Conservation (phyloP, 2,113 vertebrate genomes). For the Lamprotornis superbus region DNA sequence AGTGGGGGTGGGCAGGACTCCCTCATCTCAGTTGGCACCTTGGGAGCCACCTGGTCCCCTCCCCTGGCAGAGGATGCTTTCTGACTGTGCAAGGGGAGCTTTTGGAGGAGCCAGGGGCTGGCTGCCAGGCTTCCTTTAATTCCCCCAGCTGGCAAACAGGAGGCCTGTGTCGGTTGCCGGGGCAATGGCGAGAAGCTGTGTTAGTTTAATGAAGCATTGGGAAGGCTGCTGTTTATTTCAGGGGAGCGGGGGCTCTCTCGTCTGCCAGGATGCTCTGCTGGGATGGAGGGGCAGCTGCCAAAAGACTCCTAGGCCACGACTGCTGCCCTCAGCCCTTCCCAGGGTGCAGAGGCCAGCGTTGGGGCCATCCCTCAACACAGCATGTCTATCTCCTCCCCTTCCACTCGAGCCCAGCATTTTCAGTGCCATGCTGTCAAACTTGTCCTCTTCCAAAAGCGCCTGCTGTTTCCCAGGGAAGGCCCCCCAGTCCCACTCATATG, state of each 20-base stretch:
- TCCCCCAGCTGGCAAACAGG: slow-evolving; percentile 65
- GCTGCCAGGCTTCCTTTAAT: slow-evolving; percentile 60
- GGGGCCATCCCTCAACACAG: not conserved
- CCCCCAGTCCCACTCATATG: accelerated
- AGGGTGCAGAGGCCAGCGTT: accelerated
- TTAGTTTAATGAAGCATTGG: slow-evolving; percentile 61
- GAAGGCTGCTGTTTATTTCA: slow-evolving; percentile 48
- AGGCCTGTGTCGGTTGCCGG: slow-evolving; percentile 58
- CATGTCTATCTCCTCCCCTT: not conserved
- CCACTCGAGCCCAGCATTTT: accelerated
- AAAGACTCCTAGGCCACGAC: not conserved
- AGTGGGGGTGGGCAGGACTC: not conserved
- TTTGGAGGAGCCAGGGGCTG: not conserved
- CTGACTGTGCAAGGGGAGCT: not conserved
- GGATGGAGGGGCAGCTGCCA: not conserved
- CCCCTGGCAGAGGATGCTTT: not conserved
- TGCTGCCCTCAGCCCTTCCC: not conserved
- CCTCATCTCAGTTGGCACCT: not conserved
- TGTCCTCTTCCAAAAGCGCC: accelerated
- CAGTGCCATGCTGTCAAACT: not conserved
- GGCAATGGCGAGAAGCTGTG: slow-evolving; percentile 57
- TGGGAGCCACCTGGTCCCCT: not conserved
- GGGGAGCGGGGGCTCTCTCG: not conserved
- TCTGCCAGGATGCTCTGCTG: not conserved
- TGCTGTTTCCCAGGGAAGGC: not conserved